Base-by-base conservation (phyloP, 2,888 invertebrate species). In the Eupithecia inturbata region DNA sequence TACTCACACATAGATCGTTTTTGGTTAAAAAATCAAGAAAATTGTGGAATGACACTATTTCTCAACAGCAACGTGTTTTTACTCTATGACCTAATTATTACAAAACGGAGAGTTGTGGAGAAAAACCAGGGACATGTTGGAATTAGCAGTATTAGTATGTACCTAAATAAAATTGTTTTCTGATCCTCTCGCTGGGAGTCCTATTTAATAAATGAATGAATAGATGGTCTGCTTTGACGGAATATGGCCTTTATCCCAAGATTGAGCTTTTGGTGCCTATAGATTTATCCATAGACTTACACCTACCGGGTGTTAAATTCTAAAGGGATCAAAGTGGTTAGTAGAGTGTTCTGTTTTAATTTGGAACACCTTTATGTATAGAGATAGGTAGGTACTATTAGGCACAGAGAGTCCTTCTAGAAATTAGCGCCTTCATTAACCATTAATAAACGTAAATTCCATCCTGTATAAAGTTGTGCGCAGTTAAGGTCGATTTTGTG, bases 321-420 rank as follows among this genome's bases (percentile, higher is more conserved):
- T 22, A 12, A 26, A 57, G 57, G 53, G 57, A 57, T 57, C 57
- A 57, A 57, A 57, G 57, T 57, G 57, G 4, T 26, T 57, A 57
- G 26, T 57, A 26, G 26, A 14, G 26, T 57, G 57, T 57, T 57
- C 57, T 57, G 26, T 12, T 53, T 57, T 26, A 22, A 57, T 57
- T 57, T 26, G 57, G 57, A 26, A 57, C 57, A 57, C 57, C 57
- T 26, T 26, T 26, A 26, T 5, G 4, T 14, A 57, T 26, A 53
- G 10, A 26, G 26, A 26, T 57, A 26, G 19, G 1, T 49, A 45
- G 3, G n/a, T n/a, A 53, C n/a, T n/a, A n/a, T n/a, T n/a, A n/a
- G n/a, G n/a, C n/a, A n/a, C n/a, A n/a, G n/a, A n/a, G n/a, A n/a
- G n/a, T 10, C 0, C n/a, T 39, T 22, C 10, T 22, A 53, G 22